Base-by-base conservation (phyloP, 37 sponge, comb jelly and placozoan genomes). In the Cliona cf. orientalis region DNA sequence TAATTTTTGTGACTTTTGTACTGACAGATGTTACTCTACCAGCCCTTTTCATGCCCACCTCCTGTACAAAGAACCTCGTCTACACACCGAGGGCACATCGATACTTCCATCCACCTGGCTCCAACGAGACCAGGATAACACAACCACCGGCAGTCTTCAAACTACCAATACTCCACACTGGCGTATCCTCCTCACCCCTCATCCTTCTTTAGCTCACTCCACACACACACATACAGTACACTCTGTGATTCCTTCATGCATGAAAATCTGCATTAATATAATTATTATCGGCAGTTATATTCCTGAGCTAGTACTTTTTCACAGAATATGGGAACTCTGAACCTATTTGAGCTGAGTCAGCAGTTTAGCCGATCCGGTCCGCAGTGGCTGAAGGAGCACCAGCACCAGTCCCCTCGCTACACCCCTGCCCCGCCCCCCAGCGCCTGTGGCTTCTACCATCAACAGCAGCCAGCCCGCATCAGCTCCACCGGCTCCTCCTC, bases 21-120 rank as follows among this genome's bases (percentile, higher is more conserved):
- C 71, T 58, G 28, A 29, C 66, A 83, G 69, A 83, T 42, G 86
- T 95, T 34, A 85, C 89, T 36, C 74, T 95, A 23, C 95, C 95
- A 29, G 95, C 95, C 0, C 60, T 95, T 38, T 91, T 88, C 79
- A 84, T 95, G 95, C 95, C 95, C 0, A 90, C 94, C 14, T 71
- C 72, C 5, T 58, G 55, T n/a, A 60, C 71, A 32, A 80, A 74
- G 42, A 67, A 73, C 19, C 74, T 78, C 31, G 71, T 88, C 21
- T 95, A 80, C 80, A 91, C 77, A 11, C 95, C 95, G 29, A 66
- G 89, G 29, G 95, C 95, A 9, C 92, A 91, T 35, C 43, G 59
- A 34, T 95, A 95, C 84, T 95, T 95, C 84, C 89, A 95, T 66
- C 89, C 95, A 12, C 64, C 87, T n/a, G 95, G 95, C 53, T 63